Base-by-base conservation (phyloP, 2,888 invertebrate species). In the Agrochola macilenta region DNA sequence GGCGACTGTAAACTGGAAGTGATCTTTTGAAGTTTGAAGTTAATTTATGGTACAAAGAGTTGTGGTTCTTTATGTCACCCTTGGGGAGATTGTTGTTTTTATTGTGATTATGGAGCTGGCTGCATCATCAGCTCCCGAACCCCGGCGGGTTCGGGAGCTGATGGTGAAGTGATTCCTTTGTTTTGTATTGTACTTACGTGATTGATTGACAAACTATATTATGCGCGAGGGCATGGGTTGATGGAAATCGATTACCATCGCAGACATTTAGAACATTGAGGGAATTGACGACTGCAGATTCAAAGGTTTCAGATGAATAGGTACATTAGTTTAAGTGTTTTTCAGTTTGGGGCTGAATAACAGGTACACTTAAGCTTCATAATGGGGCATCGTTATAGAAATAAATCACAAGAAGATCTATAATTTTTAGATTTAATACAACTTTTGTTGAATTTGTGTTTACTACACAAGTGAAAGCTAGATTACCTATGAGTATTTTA, bases 11-110 rank as follows among this genome's bases (percentile, higher is more conserved):
- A 69, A 75, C 63, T 46, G 23, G 68, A 68, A 84, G 85, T 0
- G 83, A 65, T 70, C 88, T 92, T 82, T 90, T 93, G 78, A 92
- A 95, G 85, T 96, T 94, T 3, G 94, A 92, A 2, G 93, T 95
- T 17, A 95, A 88, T 84, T 94, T 92, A 78, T 79, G 35, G 60
- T n/a, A 77, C 52, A 69, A 65, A 73, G 77, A 69, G 71, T 30
- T 82, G 80, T 69, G 79, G 84, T 76, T 58, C 60, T 69, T 74
- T 76, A 86, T 79, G 76, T 76, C 61, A 49, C 87, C 79, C 81
- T 43, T 71, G 86, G 75, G 83, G 61, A 54, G 49, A 63, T 72
- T 77, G 72, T 71, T 84, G 79, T 69, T 81, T 83, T 81, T 78
- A 73, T 83, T 80, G 39, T 82, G 73, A 81, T 81, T 57, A 58